phyloP scores from a whole-genome alignment of 2,797 vertebrate species.

The Pempheris klunzingeri region DNA sequence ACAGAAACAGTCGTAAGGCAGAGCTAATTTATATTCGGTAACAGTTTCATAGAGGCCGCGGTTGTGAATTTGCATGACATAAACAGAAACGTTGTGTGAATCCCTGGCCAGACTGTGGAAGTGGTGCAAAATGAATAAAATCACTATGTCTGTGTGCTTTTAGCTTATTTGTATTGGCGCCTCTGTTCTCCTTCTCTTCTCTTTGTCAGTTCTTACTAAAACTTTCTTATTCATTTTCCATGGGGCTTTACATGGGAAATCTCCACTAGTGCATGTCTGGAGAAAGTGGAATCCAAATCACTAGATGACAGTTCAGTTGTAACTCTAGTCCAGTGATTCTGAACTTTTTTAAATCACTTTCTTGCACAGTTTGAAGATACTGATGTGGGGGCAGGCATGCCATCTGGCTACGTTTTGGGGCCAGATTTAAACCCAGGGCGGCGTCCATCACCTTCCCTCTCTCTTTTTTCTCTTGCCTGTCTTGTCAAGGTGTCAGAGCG shows the following conservation, averaged over 20 bases:
- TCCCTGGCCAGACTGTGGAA: conserved; percentile 53
- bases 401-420: background rate
- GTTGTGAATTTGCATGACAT: conserved; percentile 63
- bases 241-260: conserved; percentile 23
- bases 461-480: conserved; percentile 3
- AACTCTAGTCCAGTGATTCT: conserved; percentile 12
- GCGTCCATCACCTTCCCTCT: background rate
- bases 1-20: conserved; percentile 48
- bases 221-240: conserved; percentile 40
- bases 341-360: conserved; percentile 17
- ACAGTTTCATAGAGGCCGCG: conserved; percentile 57
- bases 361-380: background rate
- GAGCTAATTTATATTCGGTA: conserved; percentile 66
- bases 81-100: conserved; percentile 44
- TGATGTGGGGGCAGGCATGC: background rate
- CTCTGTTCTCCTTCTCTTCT: conserved; percentile 13
- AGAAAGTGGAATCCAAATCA: conserved; percentile 33
- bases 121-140: conserved; percentile 37
- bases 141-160: conserved; percentile 33
- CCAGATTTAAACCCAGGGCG: background rate
- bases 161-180: conserved; percentile 41
- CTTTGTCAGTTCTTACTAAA: conserved; percentile 37
- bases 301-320: background rate
- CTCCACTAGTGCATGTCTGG: background rate
- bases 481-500: conserved; percentile 89